A percentile compares a stretch with the other conserved stretches of the same genome.
Evolutionary conservation across 2,113 vertebrate genomes (phyloP).

Genomic region (Rhegmatorhina hoffmannsi): DNA sequence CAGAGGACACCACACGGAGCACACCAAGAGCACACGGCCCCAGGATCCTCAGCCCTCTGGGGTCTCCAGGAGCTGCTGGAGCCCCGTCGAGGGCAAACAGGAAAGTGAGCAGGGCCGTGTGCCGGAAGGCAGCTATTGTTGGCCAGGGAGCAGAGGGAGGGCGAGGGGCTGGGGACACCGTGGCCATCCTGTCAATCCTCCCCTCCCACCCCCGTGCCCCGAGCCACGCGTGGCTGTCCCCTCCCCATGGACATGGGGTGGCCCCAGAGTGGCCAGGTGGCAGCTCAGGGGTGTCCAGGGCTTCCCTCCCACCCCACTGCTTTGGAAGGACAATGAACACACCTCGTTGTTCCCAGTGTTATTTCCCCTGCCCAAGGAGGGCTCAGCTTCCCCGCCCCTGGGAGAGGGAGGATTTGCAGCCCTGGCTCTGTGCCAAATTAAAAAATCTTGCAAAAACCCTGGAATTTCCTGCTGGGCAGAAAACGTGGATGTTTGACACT

Average conservation of each 20-base stretch:
- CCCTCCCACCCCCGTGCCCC: background rate
- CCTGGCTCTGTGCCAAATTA: background rate
- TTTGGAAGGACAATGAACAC: background rate
- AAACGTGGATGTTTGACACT: background rate
- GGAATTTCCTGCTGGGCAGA: constrained; percentile 48
- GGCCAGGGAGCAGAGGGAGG: background rate
- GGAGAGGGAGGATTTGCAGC: background rate
- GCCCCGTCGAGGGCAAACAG: background rate
- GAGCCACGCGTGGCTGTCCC: background rate
- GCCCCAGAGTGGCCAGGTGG: background rate
- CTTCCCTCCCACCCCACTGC: background rate
- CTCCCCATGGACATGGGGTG: background rate
- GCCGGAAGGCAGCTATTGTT: background rate
- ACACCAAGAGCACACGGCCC: background rate
- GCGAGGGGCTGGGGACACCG: rapidly evolving
- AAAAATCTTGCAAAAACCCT: background rate
- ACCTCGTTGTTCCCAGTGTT: background rate
- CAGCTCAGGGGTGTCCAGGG: rapidly evolving
- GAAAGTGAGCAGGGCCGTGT: background rate
- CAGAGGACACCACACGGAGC: background rate
- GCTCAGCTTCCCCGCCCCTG: background rate
- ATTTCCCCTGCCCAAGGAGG: background rate
- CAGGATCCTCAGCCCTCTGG: background rate
- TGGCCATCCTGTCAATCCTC: background rate
- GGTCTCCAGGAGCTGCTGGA: background rate